Base-by-base conservation (phyloP, 2,797 vertebrate genomes). In the Hyperoplus immaculatus region DNA sequence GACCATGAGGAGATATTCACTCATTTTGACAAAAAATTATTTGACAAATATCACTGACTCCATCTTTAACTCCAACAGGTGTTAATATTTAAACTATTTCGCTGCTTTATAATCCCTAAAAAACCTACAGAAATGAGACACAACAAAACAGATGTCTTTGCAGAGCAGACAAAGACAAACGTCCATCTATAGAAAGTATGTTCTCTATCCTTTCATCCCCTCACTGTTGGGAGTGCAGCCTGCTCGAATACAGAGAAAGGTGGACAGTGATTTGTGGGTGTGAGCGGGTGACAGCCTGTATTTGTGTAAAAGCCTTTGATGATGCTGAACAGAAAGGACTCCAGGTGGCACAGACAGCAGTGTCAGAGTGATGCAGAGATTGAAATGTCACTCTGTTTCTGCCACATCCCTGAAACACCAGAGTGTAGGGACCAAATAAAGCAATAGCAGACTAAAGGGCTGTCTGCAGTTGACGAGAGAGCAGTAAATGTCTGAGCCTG, bases 221-320 rank as follows among this genome's bases (percentile, higher is more conserved):
- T 60, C 81, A 10, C 58, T 7, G 67, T 73, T 16, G 41, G 55
- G 43, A 36, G 68, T 43, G 69, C 78, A 18, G 81, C 66, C 69
- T 60, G 79, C 82, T 77, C 84, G 55, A 15, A 81, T n/a, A 53
- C 67, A 72, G 69, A 69, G 83, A 83, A 58, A 75, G 72, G 74
- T 71, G 69, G 74, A 78, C 77, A 63, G 63, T 75, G 82, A 84
- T 88, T 87, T 87, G 81, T 82, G 72, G 66, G 82, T 83, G 58
- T 80, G 83, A 82, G 73, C 86, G 73, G 87, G 85, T 85, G 87
- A 90, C 81, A 58, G 82, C 43, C 66, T 72, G 75, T 64, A 46
- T 90, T 87, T 88, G 93, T 90, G 87, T 85, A 12, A 69, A 80
- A 78, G 62, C 90, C 93, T 95, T 96, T 95, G 94, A 95, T 94